A percentile compares a stretch with the other conserved stretches of the same genome.
Conservation (phyloP, 2,797 vertebrate genomes). For the Danio choprae region DNA sequence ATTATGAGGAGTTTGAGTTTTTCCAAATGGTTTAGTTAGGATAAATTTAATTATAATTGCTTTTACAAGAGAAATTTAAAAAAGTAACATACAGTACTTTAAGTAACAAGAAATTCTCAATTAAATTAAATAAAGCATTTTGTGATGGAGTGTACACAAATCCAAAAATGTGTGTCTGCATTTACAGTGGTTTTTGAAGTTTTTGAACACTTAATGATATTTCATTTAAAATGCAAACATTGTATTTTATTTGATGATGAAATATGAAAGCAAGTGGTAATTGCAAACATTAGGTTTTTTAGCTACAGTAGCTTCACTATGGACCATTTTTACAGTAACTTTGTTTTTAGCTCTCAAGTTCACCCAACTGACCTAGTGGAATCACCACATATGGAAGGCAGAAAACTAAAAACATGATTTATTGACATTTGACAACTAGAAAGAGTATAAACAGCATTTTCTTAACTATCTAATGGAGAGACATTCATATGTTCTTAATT, state of each 20-base stretch:
- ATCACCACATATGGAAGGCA: background rate
- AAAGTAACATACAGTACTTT: background rate
- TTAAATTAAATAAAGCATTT: background rate
- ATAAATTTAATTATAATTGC: background rate
- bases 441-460: background rate
- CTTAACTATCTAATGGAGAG: background rate
- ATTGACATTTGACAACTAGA: too few relatives aligned
- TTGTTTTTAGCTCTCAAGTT: background rate
- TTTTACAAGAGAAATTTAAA: background rate
- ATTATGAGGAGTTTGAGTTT: background rate
- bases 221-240: background rate
- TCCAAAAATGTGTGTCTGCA: background rate
- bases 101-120: background rate
- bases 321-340: background rate
- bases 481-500: too few relatives aligned
- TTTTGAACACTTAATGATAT: background rate
- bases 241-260: background rate
- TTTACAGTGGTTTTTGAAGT: background rate
- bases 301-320: too few relatives aligned
- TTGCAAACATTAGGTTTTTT: background rate
- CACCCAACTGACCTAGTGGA: background rate
- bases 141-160: background rate
- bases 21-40: background rate
- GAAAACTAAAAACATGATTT: background rate
- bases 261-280: background rate